Evolutionary conservation across 2,797 vertebrate species (phyloP), one percentile per base, ranked within the genome.

Genomic region (Acrocephalus scirpaceus): DNA sequence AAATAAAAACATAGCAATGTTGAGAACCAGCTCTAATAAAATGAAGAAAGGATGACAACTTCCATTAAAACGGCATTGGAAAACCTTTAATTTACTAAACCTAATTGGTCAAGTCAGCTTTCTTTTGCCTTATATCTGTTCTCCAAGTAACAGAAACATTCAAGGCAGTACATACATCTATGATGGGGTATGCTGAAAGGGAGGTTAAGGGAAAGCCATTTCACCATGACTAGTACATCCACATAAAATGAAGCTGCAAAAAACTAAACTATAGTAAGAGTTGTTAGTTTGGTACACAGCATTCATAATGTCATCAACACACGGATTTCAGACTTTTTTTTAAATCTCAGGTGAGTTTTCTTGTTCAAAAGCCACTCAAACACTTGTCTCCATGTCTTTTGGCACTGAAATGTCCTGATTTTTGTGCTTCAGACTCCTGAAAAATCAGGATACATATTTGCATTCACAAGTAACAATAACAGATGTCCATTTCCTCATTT

Each of bases 151-250:
- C n/a, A 75, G 53, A 56, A 74, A 61, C 9, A 51, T 72, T 58
- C 36, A 54, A 67, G 25, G 57, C 50, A 86, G 50, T 23, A 64
- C 15, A 42, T 13, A 70, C 48, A 76, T 73, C 51, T 48, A 2
- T 0, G 0, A 58, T 2, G 13, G 14, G 5, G 8, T 53, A 29
- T 48, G 26, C 30, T n/a, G 3, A 21, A 48, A 56, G 20, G 11
- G 23, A 58, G 30, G 10, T 54, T 30, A 77, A 40, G 34, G n/a
- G 30, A 90, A 88, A 88, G 66, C 5, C 73, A 66, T 73, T 92
- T 81, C 40, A 58, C 71, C 47, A 66, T 34, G 32, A 56, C n/a
- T 25, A 60, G 57, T 13, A 80, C 15, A 54, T 8, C 58, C 13
- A 18, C 6, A 3, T n/a, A 72, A 85, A 77, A 73, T 13, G 10